Base-by-base conservation (phyloP, 2,888 invertebrate genomes). In the Hydroisotoma schaefferi region DNA sequence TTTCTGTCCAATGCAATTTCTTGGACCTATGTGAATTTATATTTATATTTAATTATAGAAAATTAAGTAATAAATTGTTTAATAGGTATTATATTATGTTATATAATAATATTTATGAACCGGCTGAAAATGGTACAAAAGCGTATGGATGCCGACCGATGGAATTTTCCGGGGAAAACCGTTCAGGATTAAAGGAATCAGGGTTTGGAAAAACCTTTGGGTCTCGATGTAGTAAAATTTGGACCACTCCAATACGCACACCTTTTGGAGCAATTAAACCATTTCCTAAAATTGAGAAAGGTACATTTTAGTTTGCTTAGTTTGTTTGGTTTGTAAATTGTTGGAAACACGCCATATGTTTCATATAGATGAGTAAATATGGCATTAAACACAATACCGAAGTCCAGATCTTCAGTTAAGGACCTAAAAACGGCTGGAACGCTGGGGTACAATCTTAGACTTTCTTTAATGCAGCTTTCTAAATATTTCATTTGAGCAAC, bases 1-100 rank as follows among this genome's bases (percentile, higher is more conserved):
- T 72, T 81, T 81, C 73, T 83, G 82, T 10, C 83, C 83, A 20
- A 67, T 65, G 44, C 67, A 67, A 47, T 67, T 67, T 26, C 67
- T 47, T 6, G 58, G 20, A 46, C 20, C 22, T 28, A 15, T 38
- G 15, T n/a, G n/a, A n/a, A n/a, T n/a, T n/a, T n/a, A n/a, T n/a
- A n/a, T n/a, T n/a, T n/a, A n/a, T n/a, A n/a, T n/a, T n/a, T n/a
- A n/a, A n/a, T 18, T 10, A 15, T 8, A 27, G 10, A 28, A 6
- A 47, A 20, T 23, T 20, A 33, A 33, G n/a, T n/a, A n/a, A n/a
- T n/a, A n/a, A n/a, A n/a, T n/a, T n/a, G n/a, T n/a, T n/a, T n/a
- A n/a, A n/a, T 43, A 43, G 5, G 20, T n/a, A 5, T 43, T 43
- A 5, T 8, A 43, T 10, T 22, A 20, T 26, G n/a, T n/a, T n/a